phyloP scores from a whole-genome alignment of 2,113 vertebrate species.

The Perca fluviatilis region DNA sequence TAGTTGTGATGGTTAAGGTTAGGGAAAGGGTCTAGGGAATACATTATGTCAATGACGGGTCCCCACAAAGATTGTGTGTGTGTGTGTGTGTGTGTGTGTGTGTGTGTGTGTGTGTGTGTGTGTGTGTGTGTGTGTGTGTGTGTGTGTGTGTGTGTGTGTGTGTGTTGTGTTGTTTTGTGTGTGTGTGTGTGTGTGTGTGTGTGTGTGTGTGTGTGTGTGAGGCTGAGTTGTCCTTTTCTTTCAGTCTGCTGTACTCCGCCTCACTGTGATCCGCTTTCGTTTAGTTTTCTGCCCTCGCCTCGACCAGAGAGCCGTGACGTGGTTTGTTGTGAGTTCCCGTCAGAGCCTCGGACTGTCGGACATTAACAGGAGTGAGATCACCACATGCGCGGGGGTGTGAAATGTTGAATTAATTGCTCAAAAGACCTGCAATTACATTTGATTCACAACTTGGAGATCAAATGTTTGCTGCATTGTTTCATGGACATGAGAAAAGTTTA shows the following conservation, averaged over 20 bases:
- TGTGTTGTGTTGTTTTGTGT: too few relatives aligned
- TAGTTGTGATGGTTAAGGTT: too few relatives aligned
- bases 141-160: constrained; percentile 14
- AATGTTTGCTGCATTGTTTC: neutral
- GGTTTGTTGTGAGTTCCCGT: constrained; percentile 4
- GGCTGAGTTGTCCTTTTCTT: constrained; percentile 57
- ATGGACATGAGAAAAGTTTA: too few relatives aligned
- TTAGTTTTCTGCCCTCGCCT: constrained; percentile 15
- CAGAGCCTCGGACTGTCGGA: neutral
- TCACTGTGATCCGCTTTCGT: constrained; percentile 26
- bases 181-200: too few relatives aligned
- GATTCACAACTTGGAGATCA: neutral
- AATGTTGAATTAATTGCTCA: neutral
- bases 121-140: constrained; percentile 19
- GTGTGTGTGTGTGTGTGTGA: neutral
- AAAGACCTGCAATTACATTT: neutral
- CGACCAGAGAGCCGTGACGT: neutral
- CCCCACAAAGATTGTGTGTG: too few relatives aligned
- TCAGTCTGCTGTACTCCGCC: neutral
- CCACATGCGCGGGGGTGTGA: neutral
- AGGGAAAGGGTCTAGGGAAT: too few relatives aligned
- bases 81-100: too few relatives aligned
- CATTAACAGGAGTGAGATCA: neutral
- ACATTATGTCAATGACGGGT: too few relatives aligned
- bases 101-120: too few relatives aligned